Base-by-base conservation (phyloP, 2,113 vertebrate species). In the Boleophthalmus pectinirostris region DNA sequence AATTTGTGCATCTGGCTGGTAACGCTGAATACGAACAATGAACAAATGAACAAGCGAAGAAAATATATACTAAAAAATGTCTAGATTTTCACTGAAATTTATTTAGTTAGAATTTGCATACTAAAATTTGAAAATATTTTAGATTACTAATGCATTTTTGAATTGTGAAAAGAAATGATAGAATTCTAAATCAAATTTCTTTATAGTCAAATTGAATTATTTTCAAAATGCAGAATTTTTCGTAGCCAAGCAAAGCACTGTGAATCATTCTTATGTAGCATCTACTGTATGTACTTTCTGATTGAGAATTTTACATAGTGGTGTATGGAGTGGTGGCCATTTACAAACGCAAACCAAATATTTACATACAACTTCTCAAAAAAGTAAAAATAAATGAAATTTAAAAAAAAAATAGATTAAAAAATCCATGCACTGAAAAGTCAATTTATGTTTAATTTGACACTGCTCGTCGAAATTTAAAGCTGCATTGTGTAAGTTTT, bases 351-450 rank as follows among this genome's bases (percentile, higher is more conserved):
- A 56, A 56, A 4, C 54, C 54, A 56, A 13, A 56, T 56, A 56
- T 23, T 56, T 23, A 1, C 21, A 23, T 23, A 23, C 54, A 51
- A 56, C 11, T 11, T 6, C 5, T 10, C 2, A 38, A 38, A 38
- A 38, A 38, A 38, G 6, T 3, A 56, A 10, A 23, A 56, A 56
- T 0, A 56, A 21, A 54, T 54, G 57, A 14, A 14, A 25, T 25
- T 60, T 2, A 1, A 33, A 35, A n/a, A 35, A 43, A 64, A 73
- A 71, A 73, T 13, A 58, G 4, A 29, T 29, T n/a, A n/a, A n/a
- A 29, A 29, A 29, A 29, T 56, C 20, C 43, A 51, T 73, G 74
- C 71, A 71, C 79, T 81, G 70, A 74, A 21, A 33, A 29, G 29
- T 56, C n/a, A 23, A 56, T 12, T 2, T 23, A 24, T 23, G n/a